Evolutionary conservation across 2,888 invertebrate species (phyloP).

Genomic region (Metacarcinus magister): DNA sequence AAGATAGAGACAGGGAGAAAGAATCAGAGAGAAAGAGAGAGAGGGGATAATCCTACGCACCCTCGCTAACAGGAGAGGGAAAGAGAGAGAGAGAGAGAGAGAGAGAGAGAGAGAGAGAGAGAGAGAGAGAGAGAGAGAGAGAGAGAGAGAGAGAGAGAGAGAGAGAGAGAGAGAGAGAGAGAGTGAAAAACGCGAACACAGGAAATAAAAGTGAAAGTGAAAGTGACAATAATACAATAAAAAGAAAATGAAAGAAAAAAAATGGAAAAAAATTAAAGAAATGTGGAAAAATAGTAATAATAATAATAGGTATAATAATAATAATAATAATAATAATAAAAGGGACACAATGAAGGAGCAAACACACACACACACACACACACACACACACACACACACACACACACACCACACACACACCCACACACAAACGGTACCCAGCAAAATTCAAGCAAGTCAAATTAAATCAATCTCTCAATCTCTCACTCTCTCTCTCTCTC

Average conservation of each 20-base stretch:
- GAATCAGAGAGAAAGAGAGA: not conserved
- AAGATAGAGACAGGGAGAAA: not conserved
- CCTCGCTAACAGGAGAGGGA: not conserved
- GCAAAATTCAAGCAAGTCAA: not conserved
- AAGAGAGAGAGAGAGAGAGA: not conserved
- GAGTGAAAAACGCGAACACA: not conserved
- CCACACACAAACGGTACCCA: not conserved
- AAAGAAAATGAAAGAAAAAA: not conserved
- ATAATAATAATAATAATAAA: too few species aligned
- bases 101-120: too few species aligned
- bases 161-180: not conserved
- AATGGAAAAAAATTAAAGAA: not conserved
- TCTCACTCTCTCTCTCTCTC: not conserved
- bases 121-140: slow-evolving; percentile 26
- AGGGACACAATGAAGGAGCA: too few species aligned
- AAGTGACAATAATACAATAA: not conserved
- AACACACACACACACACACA: too few species aligned
- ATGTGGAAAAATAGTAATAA: not conserved
- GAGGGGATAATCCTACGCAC: not conserved
- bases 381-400: slow-evolving; percentile 48
- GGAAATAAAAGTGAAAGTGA: not conserved
- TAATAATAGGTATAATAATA: too few species aligned
- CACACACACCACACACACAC: slow-evolving; percentile 8
- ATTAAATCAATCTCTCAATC: not conserved
- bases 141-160: not conserved